These are phyloP conservation scores for Bedellia somnulentella DNA, from an alignment of 2,888 invertebrate genomes.

Conservation along the genomic window DNA sequence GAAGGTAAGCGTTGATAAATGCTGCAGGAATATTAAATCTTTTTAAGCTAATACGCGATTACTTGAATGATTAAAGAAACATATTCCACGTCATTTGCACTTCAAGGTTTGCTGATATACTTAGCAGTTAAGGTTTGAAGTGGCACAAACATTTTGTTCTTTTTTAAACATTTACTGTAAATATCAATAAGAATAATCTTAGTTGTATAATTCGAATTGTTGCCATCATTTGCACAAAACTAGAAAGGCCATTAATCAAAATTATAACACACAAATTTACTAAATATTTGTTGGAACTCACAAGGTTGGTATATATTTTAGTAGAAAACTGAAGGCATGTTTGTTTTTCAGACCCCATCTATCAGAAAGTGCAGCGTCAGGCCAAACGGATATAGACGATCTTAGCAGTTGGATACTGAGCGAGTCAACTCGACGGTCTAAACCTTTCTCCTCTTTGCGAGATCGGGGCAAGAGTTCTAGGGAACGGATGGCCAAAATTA, in stretches of 20 bases:
- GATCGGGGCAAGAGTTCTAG: conserved; percentile 35
- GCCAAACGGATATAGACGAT: conserved; percentile 59
- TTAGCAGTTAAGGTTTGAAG: too few relatives aligned
- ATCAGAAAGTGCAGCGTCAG: conserved; percentile 64
- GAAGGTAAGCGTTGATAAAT: too few relatives aligned
- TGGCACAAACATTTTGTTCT: too few relatives aligned
- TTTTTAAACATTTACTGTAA: not conserved
- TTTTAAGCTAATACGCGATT: not conserved
- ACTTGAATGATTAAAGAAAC: too few relatives aligned
- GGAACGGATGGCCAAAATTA: conserved; percentile 38
- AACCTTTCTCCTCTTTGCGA: conserved; percentile 66
- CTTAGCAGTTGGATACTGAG: conserved; percentile 71
- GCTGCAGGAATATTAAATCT: conserved; percentile 4
- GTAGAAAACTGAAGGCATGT: not conserved
- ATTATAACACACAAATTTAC: too few relatives aligned
- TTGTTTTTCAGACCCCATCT: conserved; percentile 63
- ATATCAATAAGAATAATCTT: too few relatives aligned
- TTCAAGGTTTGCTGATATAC: too few relatives aligned
- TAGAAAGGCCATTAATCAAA: too few relatives aligned
- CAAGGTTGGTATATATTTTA: not conserved
- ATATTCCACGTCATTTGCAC: too few relatives aligned
- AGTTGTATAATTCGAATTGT: too few relatives aligned
- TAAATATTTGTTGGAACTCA: too few relatives aligned
- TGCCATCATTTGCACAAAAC: too few relatives aligned
- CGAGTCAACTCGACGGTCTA: conserved; percentile 67